Conservation (phyloP, 2,113 vertebrate genomes). For the Semnopithecus entellus region DNA sequence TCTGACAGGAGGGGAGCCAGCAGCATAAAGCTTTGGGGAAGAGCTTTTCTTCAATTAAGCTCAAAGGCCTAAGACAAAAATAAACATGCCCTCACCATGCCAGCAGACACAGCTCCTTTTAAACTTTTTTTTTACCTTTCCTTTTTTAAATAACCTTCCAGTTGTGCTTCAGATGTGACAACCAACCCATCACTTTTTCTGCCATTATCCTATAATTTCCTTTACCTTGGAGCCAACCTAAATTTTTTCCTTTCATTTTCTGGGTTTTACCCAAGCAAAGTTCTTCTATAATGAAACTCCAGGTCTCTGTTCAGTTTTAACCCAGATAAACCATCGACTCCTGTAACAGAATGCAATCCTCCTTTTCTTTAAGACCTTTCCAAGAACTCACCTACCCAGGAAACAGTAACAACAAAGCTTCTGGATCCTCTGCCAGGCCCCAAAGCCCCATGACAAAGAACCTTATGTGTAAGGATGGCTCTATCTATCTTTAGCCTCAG, state of each 20-base stretch:
- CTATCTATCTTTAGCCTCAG: background rate
- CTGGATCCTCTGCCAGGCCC: background rate
- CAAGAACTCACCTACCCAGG: background rate
- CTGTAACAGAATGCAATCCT: background rate
- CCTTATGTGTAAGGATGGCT: fast-evolving
- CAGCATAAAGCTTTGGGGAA: background rate
- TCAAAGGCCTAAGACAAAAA: background rate
- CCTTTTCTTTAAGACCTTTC: background rate
- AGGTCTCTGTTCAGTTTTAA: background rate
- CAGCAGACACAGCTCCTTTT: background rate
- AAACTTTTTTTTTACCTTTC: background rate
- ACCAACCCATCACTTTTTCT: background rate
- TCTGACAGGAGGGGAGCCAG: background rate
- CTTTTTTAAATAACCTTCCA: background rate
- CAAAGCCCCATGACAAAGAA: background rate
- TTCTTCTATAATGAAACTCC: background rate
- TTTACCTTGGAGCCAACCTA: background rate
- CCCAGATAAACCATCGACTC: background rate
- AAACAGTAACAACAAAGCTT: background rate
- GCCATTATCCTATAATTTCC: background rate
- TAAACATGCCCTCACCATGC: background rate
- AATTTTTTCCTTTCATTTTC: background rate
- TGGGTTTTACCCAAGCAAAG: background rate
- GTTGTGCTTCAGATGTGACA: background rate
- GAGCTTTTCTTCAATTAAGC: background rate